Base-by-base conservation (phyloP, 1,140 invertebrate species). In the Drosophila oshimai region DNA sequence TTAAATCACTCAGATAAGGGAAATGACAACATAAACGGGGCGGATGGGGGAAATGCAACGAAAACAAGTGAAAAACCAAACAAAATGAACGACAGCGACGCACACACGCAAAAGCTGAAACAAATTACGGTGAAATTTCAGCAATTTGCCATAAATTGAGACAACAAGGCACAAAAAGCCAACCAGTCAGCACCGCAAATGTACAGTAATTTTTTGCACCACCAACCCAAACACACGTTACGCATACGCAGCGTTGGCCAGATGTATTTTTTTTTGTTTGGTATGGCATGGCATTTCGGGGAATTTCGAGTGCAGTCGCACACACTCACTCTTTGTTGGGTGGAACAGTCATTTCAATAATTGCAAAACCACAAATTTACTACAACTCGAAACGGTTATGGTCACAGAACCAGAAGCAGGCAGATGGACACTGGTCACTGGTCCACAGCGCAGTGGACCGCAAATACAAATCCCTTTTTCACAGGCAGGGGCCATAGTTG, bases 351-450 rank as follows among this genome's bases (percentile, higher is more conserved):
- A 90, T 90, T 90, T 90, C 89, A 89, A 90, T 90, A 90, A 90
- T 90, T 90, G 79, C 88, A 81, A 90, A 90, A 90, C 88, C 88
- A 90, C 88, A 90, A 90, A 90, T 90, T 90, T 90, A 90, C 88
- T 90, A 78, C 84, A 89, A 77, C 81, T 88, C 81, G 81, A 77
- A 86, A 87, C 75, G 61, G 72, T 42, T 53, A 73, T 69, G 70
- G 75, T 76, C 74, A 64, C 62, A 74, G 54, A 55, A 24, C 55
- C 33, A 50, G 24, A 15, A n/a, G n/a, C 58, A 53, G 46, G 46
- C 72, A 76, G 72, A 73, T 70, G 67, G 57, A 51, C 58, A 61
- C 15, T 39, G 57, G 50, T 12, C 18, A n/a, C 39, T 9, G 18
- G n/a, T 17, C 24, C 49, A 9, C 20, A 10, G 9, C 20, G 20